phyloP scores from a whole-genome alignment of 1,140 invertebrate species.

The Drosophila lacteicornis region DNA sequence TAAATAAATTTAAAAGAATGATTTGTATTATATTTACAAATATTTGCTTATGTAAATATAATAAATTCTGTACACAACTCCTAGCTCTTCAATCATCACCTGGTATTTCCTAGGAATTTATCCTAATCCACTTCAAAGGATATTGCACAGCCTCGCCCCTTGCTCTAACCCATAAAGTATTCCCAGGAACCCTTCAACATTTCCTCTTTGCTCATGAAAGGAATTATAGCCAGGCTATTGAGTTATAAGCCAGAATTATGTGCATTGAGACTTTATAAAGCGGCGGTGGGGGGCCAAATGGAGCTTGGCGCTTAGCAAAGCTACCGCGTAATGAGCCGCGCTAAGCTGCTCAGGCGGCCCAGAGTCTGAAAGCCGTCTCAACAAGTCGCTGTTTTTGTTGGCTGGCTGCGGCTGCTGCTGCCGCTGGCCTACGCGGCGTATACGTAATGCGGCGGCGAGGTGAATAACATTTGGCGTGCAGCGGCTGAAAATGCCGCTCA shows the following conservation, averaged over 20 bases:
- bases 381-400: slow-evolving; percentile 55
- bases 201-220: not conserved
- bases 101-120: not conserved
- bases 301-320: slow-evolving; percentile 32
- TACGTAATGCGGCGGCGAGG: slow-evolving; percentile 71
- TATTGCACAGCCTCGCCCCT: not conserved
- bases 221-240: slow-evolving; percentile 7
- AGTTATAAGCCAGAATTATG: slow-evolving; percentile 43
- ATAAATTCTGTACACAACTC: not conserved
- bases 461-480: slow-evolving; percentile 73
- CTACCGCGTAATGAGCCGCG: slow-evolving; percentile 45
- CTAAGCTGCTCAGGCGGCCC: slow-evolving; percentile 29
- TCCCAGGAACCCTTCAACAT: not conserved
- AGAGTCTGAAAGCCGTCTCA: slow-evolving; percentile 65
- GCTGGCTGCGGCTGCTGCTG: not conserved
- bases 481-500: slow-evolving; percentile 70
- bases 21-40: not conserved
- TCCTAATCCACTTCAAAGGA: not conserved
- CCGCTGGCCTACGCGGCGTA: slow-evolving; percentile 52
- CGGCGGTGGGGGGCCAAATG: slow-evolving; percentile 12
- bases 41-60: not conserved
- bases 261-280: slow-evolving; percentile 8
- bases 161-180: not conserved
- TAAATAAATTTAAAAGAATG: no score
- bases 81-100: no score